Percentiles rank a stretch among this genome's conserved stretches.
Conservation (phyloP, 2,888 invertebrate genomes). For the Andricus curvator region DNA sequence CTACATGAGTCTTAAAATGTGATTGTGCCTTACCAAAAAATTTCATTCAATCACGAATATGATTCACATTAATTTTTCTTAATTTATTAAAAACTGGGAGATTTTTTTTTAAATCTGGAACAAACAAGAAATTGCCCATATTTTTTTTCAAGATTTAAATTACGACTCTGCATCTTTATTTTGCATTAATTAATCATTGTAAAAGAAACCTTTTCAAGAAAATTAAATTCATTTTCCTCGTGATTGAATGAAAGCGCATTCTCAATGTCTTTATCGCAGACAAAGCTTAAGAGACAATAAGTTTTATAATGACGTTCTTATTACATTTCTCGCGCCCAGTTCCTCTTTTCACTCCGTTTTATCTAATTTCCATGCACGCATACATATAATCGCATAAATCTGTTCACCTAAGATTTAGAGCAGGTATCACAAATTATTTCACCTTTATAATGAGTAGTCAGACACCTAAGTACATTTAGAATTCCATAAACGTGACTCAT, state of each 20-base stretch:
- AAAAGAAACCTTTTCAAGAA: not conserved
- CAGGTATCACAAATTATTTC: slow-evolving; percentile 21
- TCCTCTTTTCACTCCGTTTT: not conserved
- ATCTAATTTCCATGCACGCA: not conserved
- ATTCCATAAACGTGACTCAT: slow-evolving; percentile 8
- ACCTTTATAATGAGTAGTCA: not conserved
- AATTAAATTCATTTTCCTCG: not conserved
- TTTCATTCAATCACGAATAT: not conserved
- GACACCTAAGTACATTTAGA: slow-evolving; percentile 32
- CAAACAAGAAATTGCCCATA: too few relatives aligned
- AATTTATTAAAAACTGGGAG: too few relatives aligned
- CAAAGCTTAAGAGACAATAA: not conserved
- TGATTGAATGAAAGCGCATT: not conserved
- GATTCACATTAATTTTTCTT: too few relatives aligned
- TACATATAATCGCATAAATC: not conserved
- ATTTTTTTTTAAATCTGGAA: too few relatives aligned
- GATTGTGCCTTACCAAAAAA: not conserved
- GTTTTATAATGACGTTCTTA: not conserved
- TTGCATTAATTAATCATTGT: too few relatives aligned
- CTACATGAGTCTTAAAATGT: not conserved
- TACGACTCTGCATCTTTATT: too few relatives aligned
- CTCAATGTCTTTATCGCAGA: not conserved
- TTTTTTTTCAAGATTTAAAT: too few relatives aligned
- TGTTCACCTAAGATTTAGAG: slow-evolving; percentile 5
- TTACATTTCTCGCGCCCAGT: not conserved